phyloP scores from a whole-genome alignment of 2,888 invertebrate genomes.

The Dilophus febrilis region DNA sequence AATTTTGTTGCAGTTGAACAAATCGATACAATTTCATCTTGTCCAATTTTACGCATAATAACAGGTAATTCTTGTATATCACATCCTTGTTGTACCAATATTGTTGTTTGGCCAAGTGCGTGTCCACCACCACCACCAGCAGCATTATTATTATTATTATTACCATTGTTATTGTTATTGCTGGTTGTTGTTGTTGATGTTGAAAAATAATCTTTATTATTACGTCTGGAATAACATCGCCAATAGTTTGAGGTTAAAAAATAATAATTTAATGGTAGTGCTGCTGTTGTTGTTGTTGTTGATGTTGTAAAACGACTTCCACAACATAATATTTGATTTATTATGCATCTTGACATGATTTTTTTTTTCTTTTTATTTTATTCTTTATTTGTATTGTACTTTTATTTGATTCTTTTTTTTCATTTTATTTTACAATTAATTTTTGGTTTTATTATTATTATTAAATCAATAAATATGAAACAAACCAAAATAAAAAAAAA shows the following conservation, averaged over 20 bases:
- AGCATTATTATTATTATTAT: not conserved
- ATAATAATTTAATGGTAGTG: no score
- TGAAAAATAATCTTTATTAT: not conserved
- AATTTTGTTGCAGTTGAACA: slow-evolving; percentile 5
- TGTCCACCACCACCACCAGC: slow-evolving; percentile 14
- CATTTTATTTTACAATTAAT: no score
- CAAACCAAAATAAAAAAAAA: no score
- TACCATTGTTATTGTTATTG: not conserved
- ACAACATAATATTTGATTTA: slow-evolving; percentile 4
- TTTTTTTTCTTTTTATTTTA: not conserved
- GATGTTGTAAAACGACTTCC: slow-evolving; percentile 3
- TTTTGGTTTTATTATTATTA: no score
- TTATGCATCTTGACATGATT: slow-evolving; percentile 7
- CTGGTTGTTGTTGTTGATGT: no score
- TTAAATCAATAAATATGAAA: no score
- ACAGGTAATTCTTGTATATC: slow-evolving; percentile 50
- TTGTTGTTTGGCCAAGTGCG: slow-evolving; percentile 28
- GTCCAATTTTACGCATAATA: slow-evolving; percentile 35
- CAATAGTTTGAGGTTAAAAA: not conserved
- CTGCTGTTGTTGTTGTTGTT: not conserved
- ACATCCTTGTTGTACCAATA: slow-evolving; percentile 48
- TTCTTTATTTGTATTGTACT: no score
- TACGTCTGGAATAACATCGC: slow-evolving; percentile 1
- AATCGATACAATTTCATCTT: slow-evolving; percentile 27
- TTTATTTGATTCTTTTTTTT: no score